phyloP scores from a whole-genome alignment of 2,888 invertebrate species.

The Nezara viridula region DNA sequence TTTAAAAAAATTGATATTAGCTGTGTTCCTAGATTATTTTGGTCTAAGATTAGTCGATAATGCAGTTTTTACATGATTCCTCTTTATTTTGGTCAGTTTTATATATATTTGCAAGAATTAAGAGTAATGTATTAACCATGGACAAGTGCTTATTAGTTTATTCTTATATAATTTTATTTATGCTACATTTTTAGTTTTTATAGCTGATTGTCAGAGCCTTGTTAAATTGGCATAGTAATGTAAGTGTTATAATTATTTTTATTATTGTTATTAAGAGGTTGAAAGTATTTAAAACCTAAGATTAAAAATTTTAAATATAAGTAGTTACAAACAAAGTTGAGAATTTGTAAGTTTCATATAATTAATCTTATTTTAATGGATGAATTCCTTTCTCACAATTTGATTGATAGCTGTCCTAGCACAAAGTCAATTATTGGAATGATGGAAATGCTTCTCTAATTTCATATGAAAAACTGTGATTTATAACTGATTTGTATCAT shows the following conservation, averaged over 20 bases:
- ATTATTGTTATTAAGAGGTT: neutral
- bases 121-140: neutral
- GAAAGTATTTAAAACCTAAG: neutral
- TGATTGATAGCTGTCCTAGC: neutral
- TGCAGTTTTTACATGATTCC: neutral
- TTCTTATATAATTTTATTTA: neutral
- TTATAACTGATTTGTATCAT: slow-evolving; percentile 20
- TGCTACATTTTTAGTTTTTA: neutral
- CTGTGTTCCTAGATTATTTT: neutral
- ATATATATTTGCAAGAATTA: no score
- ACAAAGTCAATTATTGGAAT: slow-evolving; percentile 18
- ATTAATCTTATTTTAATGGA: neutral
- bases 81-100: neutral
- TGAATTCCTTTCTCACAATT: neutral
- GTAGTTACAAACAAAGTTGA: neutral
- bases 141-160: slow-evolving; percentile 17
- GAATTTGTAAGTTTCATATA: neutral
- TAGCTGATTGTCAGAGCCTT: neutral
- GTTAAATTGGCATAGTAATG: neutral
- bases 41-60: neutral
- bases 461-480: slow-evolving; percentile 6
- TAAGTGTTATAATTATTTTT: neutral
- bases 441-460: neutral
- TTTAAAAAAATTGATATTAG: neutral
- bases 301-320: neutral